Evolutionary conservation across 2,113 vertebrate species (phyloP).

Genomic region (Leptocoma aspasia): DNA sequence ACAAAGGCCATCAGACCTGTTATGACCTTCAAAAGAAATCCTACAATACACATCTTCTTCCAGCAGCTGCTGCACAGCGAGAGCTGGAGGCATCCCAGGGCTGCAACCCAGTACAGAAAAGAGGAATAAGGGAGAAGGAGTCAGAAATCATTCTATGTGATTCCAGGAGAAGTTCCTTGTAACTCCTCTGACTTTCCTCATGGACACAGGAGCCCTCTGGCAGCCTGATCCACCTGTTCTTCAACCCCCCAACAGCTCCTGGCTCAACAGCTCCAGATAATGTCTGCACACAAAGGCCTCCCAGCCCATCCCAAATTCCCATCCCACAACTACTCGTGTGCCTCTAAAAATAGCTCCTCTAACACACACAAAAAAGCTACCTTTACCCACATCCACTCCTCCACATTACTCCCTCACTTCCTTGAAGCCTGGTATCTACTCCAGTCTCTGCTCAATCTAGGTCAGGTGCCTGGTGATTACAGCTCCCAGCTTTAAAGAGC

Average conservation of each 20-base stretch:
- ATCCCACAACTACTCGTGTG: not conserved
- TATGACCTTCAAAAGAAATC: not conserved
- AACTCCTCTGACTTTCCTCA: not conserved
- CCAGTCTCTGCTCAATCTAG: slow-evolving; percentile 11
- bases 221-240: not conserved
- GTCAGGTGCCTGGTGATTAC: slow-evolving; percentile 10
- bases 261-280: not conserved
- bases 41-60: not conserved
- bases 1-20: not conserved
- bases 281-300: not conserved
- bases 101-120: not conserved
- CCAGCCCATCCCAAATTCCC: not conserved
- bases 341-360: not conserved
- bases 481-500: slow-evolving; percentile 21
- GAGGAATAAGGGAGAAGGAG: not conserved
- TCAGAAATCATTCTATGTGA: not conserved
- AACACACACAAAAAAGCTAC: not conserved
- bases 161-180: not conserved
- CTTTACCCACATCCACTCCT: not conserved
- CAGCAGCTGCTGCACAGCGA: not conserved
- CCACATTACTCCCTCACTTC: not conserved
- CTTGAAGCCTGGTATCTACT: not conserved
- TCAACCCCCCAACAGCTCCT: not conserved
- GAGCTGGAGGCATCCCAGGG: not conserved
- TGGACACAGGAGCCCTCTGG: not conserved